These are phyloP conservation scores for Volucella zonaria DNA, from an alignment of 2,888 invertebrate species.

Conservation along the genomic window DNA sequence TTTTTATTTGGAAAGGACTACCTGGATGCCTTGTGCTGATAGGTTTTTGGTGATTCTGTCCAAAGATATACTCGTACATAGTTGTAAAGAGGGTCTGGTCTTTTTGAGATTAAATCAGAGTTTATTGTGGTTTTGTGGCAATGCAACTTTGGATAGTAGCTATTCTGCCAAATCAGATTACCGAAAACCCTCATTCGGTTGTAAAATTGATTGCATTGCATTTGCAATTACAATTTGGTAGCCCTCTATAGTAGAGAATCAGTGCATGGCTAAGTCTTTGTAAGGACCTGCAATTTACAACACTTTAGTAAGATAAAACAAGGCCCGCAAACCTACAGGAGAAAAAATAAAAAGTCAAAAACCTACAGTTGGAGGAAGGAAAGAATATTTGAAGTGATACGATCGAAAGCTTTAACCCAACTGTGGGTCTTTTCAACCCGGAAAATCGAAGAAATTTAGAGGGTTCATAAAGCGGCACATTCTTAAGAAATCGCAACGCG, in stretches of 20 bases:
- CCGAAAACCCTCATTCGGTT: slow-evolving; percentile 9
- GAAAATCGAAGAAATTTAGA: no score
- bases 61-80: slow-evolving; percentile 19
- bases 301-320: neutral
- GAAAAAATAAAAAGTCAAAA: no score
- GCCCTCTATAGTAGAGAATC: neutral
- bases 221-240: slow-evolving; percentile 38
- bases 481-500: no score
- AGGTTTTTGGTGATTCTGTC: slow-evolving; percentile 43
- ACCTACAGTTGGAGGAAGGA: no score
- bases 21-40: slow-evolving; percentile 29
- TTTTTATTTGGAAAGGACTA: neutral
- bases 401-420: no score
- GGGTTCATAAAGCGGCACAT: no score
- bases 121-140: slow-evolving; percentile 28
- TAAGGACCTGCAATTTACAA: neutral
- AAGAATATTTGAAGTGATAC: no score
- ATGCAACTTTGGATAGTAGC: neutral
- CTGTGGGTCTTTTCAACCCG: no score
- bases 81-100: slow-evolving; percentile 12
- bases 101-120: slow-evolving; percentile 50
- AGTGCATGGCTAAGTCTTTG: no score
- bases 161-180: slow-evolving; percentile 44
- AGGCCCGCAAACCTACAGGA: no score
- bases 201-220: slow-evolving; percentile 53